Conservation (phyloP, 2,888 invertebrate species). For the Chymomyza fuscimana region DNA sequence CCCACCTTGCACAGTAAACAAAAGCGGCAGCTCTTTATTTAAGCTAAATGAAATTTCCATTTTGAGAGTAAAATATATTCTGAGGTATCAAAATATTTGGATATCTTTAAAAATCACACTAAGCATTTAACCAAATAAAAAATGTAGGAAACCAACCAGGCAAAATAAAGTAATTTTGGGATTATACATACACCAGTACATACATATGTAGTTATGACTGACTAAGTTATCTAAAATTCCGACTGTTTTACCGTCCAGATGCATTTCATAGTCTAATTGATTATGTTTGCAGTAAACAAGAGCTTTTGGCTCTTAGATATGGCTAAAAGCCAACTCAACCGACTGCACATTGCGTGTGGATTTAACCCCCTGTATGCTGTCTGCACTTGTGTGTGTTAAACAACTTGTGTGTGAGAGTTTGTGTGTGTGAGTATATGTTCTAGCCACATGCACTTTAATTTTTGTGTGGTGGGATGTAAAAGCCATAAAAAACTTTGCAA, state of each 20-base stretch:
- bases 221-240: background rate
- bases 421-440: background rate
- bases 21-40: background rate
- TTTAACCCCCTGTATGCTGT: background rate
- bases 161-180: background rate
- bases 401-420: background rate
- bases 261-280: background rate
- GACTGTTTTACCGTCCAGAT: background rate
- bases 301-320: background rate
- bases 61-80: background rate
- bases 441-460: conserved; percentile 9
- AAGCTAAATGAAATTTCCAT: background rate
- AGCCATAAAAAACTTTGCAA: background rate
- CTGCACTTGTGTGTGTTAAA: conserved; percentile 7
- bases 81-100: too few relatives aligned
- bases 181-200: too few relatives aligned
- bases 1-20: background rate
- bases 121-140: background rate
- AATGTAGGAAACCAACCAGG: background rate
- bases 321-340: background rate
- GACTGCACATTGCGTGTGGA: background rate
- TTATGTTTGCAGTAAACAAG: background rate
- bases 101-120: background rate
- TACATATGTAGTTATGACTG: background rate
- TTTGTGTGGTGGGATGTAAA: background rate